Conservation (phyloP, 2,797 vertebrate genomes). For the Dendrocincla tyrannina region DNA sequence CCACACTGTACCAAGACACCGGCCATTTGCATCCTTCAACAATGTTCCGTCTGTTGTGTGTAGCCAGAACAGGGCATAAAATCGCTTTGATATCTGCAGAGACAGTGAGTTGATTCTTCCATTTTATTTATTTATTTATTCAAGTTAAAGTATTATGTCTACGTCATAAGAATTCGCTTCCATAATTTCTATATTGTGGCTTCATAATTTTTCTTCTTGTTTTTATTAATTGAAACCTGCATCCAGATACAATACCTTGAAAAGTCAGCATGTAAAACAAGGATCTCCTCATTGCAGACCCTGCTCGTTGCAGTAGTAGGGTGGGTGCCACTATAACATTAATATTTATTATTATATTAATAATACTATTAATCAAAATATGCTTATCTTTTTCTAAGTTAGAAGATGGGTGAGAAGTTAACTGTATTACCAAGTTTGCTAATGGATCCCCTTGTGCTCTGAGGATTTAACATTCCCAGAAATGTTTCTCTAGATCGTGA, state of each 20-base stretch:
- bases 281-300: neutral
- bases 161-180: neutral
- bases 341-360: neutral
- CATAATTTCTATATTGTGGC: neutral
- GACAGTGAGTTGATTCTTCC: neutral
- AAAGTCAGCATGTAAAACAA: neutral
- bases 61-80: neutral
- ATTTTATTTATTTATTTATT: constrained; percentile 34
- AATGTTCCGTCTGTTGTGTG: constrained; percentile 6
- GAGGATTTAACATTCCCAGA: neutral
- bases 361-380: neutral
- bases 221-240: neutral
- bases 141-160: neutral
- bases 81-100: constrained; percentile 32
- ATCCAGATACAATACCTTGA: neutral
- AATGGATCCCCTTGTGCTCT: neutral
- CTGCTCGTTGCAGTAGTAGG: neutral
- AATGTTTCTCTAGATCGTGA: neutral
- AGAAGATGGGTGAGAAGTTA: neutral
- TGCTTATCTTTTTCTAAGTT: neutral
- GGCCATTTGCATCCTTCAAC: neutral
- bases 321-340: neutral
- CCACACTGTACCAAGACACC: neutral
- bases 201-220: neutral
- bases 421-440: neutral